A percentile compares a stretch with the other conserved stretches of the same genome.
Evolutionary conservation across 2,113 vertebrate genomes (phyloP).

Genomic region (Archilochus colubris): DNA sequence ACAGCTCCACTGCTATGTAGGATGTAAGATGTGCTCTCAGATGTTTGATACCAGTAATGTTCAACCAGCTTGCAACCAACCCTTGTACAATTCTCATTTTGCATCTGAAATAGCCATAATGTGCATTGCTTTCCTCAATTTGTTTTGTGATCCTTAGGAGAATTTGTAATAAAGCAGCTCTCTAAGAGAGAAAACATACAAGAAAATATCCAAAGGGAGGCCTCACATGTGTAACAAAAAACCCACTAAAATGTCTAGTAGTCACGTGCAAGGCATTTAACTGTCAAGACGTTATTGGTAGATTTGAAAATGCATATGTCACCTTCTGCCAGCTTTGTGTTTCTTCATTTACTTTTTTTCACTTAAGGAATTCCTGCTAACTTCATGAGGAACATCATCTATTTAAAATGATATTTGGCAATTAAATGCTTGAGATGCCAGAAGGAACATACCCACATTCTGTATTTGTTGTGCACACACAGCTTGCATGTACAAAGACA

Average conservation of each 20-base stretch:
- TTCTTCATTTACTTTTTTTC: neutral
- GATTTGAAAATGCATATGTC: neutral
- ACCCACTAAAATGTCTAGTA: neutral
- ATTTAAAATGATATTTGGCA: neutral
- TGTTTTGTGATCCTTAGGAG: neutral
- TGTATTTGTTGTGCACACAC: neutral
- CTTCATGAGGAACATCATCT: neutral
- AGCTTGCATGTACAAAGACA: neutral
- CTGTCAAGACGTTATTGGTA: neutral
- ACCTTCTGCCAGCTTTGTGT: neutral
- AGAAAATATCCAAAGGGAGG: neutral
- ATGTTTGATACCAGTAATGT: neutral
- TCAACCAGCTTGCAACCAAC: neutral
- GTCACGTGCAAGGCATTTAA: neutral
- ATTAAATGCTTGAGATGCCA: neutral
- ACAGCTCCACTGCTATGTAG: accelerated
- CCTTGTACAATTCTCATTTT: neutral
- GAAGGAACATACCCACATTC: neutral
- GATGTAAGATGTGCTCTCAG: neutral
- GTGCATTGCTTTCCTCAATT: neutral
- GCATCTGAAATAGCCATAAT: neutral
- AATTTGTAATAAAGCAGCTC: neutral
- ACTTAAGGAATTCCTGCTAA: neutral
- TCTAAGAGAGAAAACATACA: accelerated
- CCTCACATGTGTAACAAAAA: neutral